These are phyloP conservation scores for Myotis findleyi DNA, from an alignment of 2,797 vertebrate species.

Conservation along the genomic window DNA sequence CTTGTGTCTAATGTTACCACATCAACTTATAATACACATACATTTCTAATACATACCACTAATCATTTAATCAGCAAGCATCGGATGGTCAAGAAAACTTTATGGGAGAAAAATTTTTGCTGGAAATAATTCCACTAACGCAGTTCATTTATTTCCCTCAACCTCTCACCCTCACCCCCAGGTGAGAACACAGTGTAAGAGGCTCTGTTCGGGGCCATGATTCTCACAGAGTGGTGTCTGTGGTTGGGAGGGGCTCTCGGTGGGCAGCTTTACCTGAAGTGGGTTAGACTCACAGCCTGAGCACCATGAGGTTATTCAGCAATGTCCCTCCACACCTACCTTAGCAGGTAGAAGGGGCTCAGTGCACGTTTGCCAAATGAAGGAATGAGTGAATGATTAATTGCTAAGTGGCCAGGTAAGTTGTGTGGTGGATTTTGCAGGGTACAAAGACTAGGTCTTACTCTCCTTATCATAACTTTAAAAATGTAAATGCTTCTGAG, in stretches of 20 bases:
- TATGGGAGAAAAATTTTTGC: neutral
- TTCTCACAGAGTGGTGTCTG: neutral
- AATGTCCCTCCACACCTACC: neutral
- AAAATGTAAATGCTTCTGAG: neutral
- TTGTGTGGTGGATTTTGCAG: neutral
- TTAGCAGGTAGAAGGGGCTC: neutral
- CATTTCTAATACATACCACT: neutral
- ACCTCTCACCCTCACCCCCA: neutral
- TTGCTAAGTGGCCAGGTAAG: neutral
- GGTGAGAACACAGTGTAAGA: neutral
- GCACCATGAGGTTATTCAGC: neutral
- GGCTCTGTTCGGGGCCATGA: neutral
- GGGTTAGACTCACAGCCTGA: neutral
- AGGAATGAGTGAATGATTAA: neutral
- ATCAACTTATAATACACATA: neutral
- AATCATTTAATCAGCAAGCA: neutral
- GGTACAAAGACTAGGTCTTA: neutral
- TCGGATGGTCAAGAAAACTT: neutral
- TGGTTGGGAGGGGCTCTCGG: neutral
- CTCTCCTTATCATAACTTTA: neutral
- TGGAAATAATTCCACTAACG: neutral
- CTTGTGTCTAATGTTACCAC: neutral
- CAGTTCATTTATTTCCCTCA: neutral
- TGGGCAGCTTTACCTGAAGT: neutral
- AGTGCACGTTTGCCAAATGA: neutral